These are phyloP conservation scores for Pantherophis alleghaniensis DNA, from an alignment of 2,797 vertebrate species.

Conservation along the genomic window DNA sequence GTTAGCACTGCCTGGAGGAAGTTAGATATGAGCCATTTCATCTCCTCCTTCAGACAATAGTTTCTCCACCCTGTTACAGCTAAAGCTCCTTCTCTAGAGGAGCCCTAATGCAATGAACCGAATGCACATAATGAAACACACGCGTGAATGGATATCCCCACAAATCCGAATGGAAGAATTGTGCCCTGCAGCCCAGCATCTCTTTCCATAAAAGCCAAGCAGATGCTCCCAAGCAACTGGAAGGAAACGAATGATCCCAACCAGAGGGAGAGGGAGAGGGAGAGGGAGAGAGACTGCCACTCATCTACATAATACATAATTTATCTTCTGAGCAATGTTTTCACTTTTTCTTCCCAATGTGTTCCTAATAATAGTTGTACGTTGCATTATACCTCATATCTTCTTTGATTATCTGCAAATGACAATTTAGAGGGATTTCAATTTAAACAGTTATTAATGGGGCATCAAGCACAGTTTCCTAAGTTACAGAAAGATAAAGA, in stretches of 20 bases:
- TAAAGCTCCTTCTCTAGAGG: background rate
- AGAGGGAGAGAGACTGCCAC: no score
- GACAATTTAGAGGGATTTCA: background rate
- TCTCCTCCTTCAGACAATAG: background rate
- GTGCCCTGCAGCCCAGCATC: background rate
- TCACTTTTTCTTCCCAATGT: background rate
- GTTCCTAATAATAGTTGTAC: background rate
- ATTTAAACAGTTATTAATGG: background rate
- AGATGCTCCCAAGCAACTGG: background rate
- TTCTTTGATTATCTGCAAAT: background rate
- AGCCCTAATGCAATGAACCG: background rate
- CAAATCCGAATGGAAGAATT: background rate
- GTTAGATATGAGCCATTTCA: background rate
- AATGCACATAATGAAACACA: background rate
- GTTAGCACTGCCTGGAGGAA: no score
- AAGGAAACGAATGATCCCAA: background rate
- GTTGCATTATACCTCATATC: background rate
- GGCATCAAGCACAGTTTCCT: background rate
- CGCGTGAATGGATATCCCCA: background rate
- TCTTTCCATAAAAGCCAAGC: background rate
- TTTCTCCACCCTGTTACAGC: background rate
- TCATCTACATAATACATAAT: background rate
- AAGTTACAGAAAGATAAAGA: background rate
- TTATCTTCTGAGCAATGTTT: background rate
- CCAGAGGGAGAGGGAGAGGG: no score